Base-by-base conservation (phyloP, 2,888 invertebrate genomes). In the Noctua janthe region DNA sequence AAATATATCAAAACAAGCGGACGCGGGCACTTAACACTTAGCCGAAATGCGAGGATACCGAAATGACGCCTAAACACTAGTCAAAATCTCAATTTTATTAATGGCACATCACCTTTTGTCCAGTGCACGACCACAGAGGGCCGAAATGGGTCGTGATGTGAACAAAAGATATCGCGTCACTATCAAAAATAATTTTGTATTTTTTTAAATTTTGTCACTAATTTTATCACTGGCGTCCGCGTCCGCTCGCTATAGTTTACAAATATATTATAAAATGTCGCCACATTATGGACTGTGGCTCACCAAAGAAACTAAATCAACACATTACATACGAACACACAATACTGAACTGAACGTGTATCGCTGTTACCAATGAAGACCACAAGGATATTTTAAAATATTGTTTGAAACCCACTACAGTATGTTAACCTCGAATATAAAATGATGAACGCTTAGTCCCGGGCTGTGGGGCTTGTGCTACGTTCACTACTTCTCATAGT, bases 41-140 rank as follows among this genome's bases (percentile, higher is more conserved):
- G 96, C 96, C 97, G 95, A 96, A 97, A 97, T 97, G 97, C 97
- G 97, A 97, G 97, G 97, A 97, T 96, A 94, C 96, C 97, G 96
- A 97, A 97, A 96, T 93, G 95, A 95, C 94, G 95, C 96, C 97
- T 97, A 97, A 97, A 97, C 93, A 95, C 96, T 96, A 97, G 94
- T 95, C 95, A 94, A 96, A 93, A 94, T 94, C 92, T 89, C 88
- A 90, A 87, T 88, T 92, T 92, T 90, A 92, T 92, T 92, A 92
- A 90, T 87, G 87, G 81, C 91, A 71, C 89, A 89, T 88, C 89
- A 88, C 78, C 87, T 84, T 89, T 85, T 89, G 91, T 83, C 91
- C 92, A 83, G 83, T 73, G 73, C 84, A 82, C 84, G 90, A 83
- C 88, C 91, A 90, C 89, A 87, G 87, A 89, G 89, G 88, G 84